A percentile compares a stretch with the other conserved stretches of the same genome.
phyloP scores from a whole-genome alignment of 2,113 vertebrate species.

The Fulica atra region DNA sequence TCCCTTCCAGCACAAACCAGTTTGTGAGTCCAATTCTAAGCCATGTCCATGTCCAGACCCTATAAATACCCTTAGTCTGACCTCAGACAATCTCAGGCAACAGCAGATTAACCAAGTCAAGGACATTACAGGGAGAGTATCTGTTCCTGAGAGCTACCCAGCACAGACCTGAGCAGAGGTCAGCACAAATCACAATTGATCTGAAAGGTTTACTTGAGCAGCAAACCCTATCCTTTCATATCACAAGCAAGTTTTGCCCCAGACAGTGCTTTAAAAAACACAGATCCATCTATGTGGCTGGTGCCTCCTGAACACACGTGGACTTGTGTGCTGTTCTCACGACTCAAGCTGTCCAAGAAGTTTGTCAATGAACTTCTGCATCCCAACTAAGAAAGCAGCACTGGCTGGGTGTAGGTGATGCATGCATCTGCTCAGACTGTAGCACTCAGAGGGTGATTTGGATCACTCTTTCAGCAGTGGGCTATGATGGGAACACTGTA shows the following conservation, averaged over 20 bases:
- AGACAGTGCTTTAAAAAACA: background rate
- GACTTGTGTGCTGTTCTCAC: background rate
- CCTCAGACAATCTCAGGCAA: background rate
- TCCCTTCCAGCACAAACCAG: no score
- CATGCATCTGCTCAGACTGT: background rate
- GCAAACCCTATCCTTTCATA: background rate
- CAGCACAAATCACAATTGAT: rapidly evolving
- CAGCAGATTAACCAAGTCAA: background rate
- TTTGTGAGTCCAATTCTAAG: no score
- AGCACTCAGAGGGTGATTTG: background rate
- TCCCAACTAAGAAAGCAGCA: background rate
- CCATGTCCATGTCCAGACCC: background rate
- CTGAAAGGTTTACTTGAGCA: background rate
- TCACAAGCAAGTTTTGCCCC: background rate
- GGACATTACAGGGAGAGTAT: background rate
- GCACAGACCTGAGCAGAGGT: background rate
- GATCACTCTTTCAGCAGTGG: background rate
- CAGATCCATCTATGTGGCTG: background rate
- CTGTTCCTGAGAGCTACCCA: background rate
- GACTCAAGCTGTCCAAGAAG: background rate
- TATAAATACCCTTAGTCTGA: background rate
- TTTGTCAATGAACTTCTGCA: background rate
- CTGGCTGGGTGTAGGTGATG: background rate
- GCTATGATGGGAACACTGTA: background rate
- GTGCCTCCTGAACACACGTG: background rate